phyloP scores from a whole-genome alignment of 1,140 invertebrate species.

The Camponotus floridanus region DNA sequence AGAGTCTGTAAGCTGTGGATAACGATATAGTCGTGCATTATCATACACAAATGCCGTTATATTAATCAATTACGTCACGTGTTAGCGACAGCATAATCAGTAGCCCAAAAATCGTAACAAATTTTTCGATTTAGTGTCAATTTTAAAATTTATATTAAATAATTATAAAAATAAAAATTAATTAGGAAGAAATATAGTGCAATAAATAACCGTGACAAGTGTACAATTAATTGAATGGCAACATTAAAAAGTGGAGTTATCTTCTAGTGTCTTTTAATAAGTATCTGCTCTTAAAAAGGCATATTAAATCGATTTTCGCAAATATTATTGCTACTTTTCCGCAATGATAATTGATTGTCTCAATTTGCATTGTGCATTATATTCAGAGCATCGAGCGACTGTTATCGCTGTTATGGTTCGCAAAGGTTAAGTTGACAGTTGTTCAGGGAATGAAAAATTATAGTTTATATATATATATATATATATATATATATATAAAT shows the following conservation, averaged over 20 bases:
- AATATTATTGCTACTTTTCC: too few species aligned
- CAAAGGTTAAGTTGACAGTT: too few species aligned
- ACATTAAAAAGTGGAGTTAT: slow-evolving; percentile 76
- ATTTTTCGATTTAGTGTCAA: background rate
- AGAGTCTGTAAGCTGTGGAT: background rate
- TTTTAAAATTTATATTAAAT: background rate
- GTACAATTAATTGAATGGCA: slow-evolving; percentile 71
- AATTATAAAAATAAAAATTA: slow-evolving; percentile 9
- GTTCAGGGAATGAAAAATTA: too few species aligned
- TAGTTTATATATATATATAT: too few species aligned
- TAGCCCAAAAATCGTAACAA: background rate
- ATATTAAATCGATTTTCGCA: too few species aligned
- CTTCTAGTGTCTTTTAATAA: slow-evolving; percentile 77
- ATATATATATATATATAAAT: too few species aligned
- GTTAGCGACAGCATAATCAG: background rate
- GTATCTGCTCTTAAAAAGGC: slow-evolving; percentile 2
- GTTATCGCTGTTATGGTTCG: too few species aligned
- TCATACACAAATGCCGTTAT: background rate
- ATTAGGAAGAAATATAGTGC: slow-evolving; percentile 35
- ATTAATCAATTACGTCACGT: background rate
- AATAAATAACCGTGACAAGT: slow-evolving; percentile 64
- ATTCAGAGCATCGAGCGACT: too few species aligned
- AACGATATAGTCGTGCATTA: background rate
- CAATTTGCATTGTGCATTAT: too few species aligned
- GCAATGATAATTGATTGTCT: too few species aligned